Conservation (phyloP, 1,140 invertebrate genomes). For the Drosophila novamexicana region DNA sequence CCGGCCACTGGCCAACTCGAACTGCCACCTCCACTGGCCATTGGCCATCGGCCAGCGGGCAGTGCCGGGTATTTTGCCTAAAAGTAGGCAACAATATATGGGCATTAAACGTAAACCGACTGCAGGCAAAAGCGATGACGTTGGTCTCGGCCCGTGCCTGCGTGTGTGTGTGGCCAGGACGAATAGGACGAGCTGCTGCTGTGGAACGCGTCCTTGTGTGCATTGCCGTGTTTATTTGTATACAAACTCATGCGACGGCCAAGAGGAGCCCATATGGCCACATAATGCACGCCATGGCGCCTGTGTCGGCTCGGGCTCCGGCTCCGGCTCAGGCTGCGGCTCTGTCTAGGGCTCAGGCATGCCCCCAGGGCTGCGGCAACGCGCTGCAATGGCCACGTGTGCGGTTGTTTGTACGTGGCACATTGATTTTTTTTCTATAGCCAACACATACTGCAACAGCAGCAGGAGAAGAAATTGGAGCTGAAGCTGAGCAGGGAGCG, state of each 20-base stretch:
- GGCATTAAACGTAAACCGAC: constrained; percentile 80
- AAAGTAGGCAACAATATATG: constrained; percentile 82
- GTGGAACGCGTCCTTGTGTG: constrained; percentile 38
- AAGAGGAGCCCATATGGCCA: constrained; percentile 59
- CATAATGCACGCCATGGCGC: constrained; percentile 76
- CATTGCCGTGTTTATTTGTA: constrained; percentile 79
- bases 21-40: background rate
- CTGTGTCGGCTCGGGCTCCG: constrained; percentile 8
- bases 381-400: constrained; percentile 45
- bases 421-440: constrained; percentile 70
- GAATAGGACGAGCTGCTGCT: background rate
- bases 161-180: constrained; percentile 12
- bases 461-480: background rate
- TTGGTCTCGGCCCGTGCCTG: constrained; percentile 11
- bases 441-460: constrained; percentile 27
- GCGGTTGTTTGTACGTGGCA: constrained; percentile 33
- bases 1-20: constrained; percentile 35
- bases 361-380: constrained; percentile 29
- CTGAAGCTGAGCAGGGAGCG: constrained; percentile 10
- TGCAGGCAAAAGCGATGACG: constrained; percentile 54
- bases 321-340: background rate
- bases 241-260: constrained; percentile 55
- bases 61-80: constrained; percentile 48
- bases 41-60: constrained; percentile 35
- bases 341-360: constrained; percentile 2